Conservation (phyloP, 1,140 invertebrate genomes). For the Drosophila bipectinata region DNA sequence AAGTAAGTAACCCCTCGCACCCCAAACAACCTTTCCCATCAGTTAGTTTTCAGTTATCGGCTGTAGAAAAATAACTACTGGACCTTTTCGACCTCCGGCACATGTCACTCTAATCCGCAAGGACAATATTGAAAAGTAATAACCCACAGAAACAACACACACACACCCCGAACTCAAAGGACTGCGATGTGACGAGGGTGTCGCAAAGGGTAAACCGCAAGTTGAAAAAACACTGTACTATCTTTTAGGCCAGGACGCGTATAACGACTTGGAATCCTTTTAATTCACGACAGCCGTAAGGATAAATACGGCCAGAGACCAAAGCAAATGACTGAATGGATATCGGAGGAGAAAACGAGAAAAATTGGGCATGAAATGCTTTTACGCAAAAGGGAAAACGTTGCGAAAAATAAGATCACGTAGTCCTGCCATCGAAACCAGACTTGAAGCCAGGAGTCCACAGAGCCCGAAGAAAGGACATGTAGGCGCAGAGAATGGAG, state of each 20-base stretch:
- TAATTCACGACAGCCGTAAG: conserved; percentile 78
- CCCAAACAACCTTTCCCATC: conserved; percentile 2
- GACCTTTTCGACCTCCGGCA: conserved; percentile 49
- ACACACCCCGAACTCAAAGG: conserved; percentile 14
- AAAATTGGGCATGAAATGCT: conserved; percentile 70
- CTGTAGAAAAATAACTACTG: conserved; percentile 5
- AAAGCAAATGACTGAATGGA: conserved; percentile 64
- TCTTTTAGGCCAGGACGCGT: conserved; percentile 61
- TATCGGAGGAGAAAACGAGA: conserved; percentile 60
- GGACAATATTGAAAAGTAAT: conserved; percentile 84
- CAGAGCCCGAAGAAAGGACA: conserved; percentile 8
- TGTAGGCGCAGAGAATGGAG: conserved; percentile 70
- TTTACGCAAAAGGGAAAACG: conserved; percentile 42
- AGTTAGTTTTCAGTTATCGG: conserved; percentile 22
- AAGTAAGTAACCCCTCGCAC: background rate
- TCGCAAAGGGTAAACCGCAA: conserved; percentile 67
- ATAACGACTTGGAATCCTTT: conserved; percentile 77
- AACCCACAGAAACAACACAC: conserved; percentile 77
- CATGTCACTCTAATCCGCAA: conserved; percentile 79
- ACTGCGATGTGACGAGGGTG: conserved; percentile 62
- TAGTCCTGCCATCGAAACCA: conserved; percentile 52
- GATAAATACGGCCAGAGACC: conserved; percentile 36
- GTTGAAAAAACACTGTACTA: conserved; percentile 75
- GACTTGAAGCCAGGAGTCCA: conserved; percentile 19
- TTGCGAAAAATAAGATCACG: conserved; percentile 77